Percentiles rank a stretch among this genome's conserved stretches.
phyloP scores from a whole-genome alignment of 2,797 vertebrate genomes.

The Eulemur rubriventer region DNA sequence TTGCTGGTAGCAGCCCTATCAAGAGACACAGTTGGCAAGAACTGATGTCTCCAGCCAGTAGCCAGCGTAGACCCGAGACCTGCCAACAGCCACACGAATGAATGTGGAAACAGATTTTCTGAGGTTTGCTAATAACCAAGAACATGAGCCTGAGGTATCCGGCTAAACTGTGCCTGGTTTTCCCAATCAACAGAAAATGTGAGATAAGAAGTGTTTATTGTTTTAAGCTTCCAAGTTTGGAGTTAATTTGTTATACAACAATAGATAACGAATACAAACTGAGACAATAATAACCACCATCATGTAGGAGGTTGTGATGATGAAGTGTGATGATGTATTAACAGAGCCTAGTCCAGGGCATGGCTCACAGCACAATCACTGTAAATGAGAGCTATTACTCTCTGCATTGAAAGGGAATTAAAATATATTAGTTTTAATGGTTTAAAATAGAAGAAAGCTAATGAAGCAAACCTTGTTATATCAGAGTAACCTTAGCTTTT shows the following conservation, averaged over 20 bases:
- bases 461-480: neutral
- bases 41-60: neutral
- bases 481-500: neutral
- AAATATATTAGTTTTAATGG: neutral
- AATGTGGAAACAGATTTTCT: neutral
- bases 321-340: neutral
- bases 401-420: neutral
- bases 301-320: neutral
- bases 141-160: neutral
- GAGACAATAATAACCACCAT: neutral
- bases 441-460: constrained; percentile 12
- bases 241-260: neutral
- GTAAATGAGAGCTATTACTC: neutral
- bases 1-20: neutral
- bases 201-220: neutral
- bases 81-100: accelerated
- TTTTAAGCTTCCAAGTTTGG: neutral
- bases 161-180: neutral
- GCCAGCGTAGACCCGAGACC: neutral
- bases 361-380: neutral
- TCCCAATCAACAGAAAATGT: neutral
- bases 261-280: neutral
- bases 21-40: neutral
- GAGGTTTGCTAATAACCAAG: neutral
- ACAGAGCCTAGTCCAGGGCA: neutral